Evolutionary conservation across 2,113 vertebrate species (phyloP).

Genomic region (Diadophis punctatus): DNA sequence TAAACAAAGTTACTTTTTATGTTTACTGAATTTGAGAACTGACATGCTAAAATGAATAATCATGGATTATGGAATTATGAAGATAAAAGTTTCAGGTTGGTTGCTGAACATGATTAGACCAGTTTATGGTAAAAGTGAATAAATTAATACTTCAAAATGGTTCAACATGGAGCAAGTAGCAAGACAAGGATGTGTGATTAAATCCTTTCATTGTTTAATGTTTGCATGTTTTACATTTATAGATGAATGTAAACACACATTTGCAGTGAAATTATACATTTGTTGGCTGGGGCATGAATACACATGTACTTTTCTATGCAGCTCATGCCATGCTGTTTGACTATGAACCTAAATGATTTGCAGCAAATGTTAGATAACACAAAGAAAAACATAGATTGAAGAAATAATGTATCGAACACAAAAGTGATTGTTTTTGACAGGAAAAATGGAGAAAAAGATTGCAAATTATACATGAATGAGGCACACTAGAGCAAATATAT

Average conservation of each 20-base stretch:
- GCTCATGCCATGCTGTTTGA: background rate
- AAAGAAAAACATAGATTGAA: background rate
- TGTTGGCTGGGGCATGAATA: background rate
- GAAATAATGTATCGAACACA: background rate
- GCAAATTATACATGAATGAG: background rate
- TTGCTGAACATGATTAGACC: background rate
- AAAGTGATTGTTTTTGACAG: background rate
- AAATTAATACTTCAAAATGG: background rate
- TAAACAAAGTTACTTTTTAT: background rate
- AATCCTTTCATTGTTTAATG: background rate
- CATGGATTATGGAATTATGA: background rate
- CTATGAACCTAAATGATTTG: background rate
- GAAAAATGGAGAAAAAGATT: background rate
- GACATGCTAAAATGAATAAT: background rate
- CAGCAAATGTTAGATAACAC: background rate
- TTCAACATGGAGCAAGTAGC: background rate
- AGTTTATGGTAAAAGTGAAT: background rate
- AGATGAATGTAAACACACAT: background rate
- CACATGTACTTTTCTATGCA: background rate
- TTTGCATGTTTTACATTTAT: background rate
- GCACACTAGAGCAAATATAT: background rate
- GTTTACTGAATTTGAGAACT: background rate
- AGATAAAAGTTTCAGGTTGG: background rate
- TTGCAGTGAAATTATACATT: background rate
- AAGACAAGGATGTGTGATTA: background rate